Evolutionary conservation across 2,797 vertebrate species (phyloP), one percentile per base, ranked within the genome.

Genomic region (Dromococcyx pavoninus): DNA sequence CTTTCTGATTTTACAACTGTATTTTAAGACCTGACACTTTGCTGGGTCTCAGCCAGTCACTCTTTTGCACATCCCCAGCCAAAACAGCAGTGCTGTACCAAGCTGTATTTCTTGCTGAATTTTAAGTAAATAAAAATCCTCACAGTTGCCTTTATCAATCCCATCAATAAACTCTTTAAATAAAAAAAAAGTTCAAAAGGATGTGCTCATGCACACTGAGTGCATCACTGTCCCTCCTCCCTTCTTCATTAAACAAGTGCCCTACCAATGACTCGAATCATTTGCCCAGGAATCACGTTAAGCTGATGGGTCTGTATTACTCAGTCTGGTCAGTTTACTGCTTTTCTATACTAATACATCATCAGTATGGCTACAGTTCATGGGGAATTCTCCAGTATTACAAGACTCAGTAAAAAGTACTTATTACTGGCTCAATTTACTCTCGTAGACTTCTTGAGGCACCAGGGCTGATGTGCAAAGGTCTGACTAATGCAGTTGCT

Each of bases 191-290:
- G 18, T 18, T 69, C 6, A 8, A 33, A 50, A 62, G 43, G 60
- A 57, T 5, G 35, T 11, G 46, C 46, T 71, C 86, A 0, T 5
- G 46, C 56, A 44, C 62, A 24, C 2, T 0, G 10, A 51, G 37
- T 2, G 25, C 41, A 33, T 24, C 3, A 0, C 54, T 2, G 0
- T 17, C 56, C 64, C 73, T 48, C 44, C 35, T 48, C 51, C 41
- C 71, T 44, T 73, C 72, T 18, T 15, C 84, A 9, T 7, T 33
- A n/a, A 64, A 28, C 3, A 5, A 44, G 50, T 23, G 57, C 64
- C 53, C 17, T 0, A 15, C 22, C 46, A 54, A 2, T 1, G 7
- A 18, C 56, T 32, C 3, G 0, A 16, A 30, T 10, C 4, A 0
- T 43, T 6, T 48, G 43, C 51, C 44, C 58, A 37, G 88, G 58